phyloP scores from a whole-genome alignment of 2,888 invertebrate genomes.

The Cetonia aurata region DNA sequence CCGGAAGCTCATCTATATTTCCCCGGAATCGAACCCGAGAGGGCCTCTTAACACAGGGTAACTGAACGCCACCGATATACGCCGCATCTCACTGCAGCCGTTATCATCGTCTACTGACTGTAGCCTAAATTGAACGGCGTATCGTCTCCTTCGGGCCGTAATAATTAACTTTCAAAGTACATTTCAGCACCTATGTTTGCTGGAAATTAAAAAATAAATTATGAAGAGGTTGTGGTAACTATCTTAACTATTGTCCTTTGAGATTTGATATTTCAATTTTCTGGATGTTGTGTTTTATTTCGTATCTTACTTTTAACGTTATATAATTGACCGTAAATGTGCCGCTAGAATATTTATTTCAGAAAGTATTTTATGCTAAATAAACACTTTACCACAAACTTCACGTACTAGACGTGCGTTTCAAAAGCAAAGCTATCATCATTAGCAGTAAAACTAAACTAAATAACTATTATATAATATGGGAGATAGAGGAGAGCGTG shows the following conservation, averaged over 20 bases:
- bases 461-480: too few species aligned
- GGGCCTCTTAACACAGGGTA: constrained; percentile 21
- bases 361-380: too few species aligned
- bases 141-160: constrained; percentile 27
- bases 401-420: too few species aligned
- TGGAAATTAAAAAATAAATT: constrained; percentile 37
- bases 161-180: constrained; percentile 36
- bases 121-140: constrained; percentile 24
- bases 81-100: constrained; percentile 20
- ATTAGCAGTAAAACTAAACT: too few species aligned
- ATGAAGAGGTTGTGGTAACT: constrained; percentile 21
- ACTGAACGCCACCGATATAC: constrained; percentile 25
- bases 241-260: constrained; percentile 29
- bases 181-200: constrained; percentile 26
- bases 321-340: too few species aligned
- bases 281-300: background rate
- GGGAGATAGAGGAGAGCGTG: too few species aligned
- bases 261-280: constrained; percentile 29
- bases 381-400: too few species aligned
- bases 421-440: too few species aligned
- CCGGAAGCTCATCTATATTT: constrained; percentile 38
- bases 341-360: too few species aligned
- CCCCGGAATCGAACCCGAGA: constrained; percentile 48
- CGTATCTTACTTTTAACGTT: background rate
- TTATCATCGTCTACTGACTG: constrained; percentile 32